Conservation (phyloP, 64 coral and sea anemone genomes). For the Astreopora myriophthalma region DNA sequence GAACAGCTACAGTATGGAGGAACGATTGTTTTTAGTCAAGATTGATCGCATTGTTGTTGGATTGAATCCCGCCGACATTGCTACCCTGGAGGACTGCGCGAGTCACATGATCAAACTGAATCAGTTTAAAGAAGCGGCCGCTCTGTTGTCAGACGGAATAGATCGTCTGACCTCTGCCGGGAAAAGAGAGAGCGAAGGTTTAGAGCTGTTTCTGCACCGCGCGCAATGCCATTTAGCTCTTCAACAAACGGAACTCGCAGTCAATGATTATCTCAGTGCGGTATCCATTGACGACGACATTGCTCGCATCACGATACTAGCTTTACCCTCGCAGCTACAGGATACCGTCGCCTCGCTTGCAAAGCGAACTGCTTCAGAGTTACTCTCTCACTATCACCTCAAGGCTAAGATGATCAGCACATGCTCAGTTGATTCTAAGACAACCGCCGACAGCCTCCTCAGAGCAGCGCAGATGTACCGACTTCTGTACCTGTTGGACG, state of each 20-base stretch:
- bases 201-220: constrained; percentile 70
- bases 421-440: constrained; percentile 77
- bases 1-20: constrained; percentile 2
- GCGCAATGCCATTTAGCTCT: constrained; percentile 69
- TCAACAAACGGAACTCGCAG: constrained; percentile 50
- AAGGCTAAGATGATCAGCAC: constrained; percentile 54
- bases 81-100: constrained; percentile 41
- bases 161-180: background rate
- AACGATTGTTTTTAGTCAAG: constrained; percentile 54
- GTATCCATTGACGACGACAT: constrained; percentile 65
- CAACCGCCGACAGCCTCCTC: constrained; percentile 50
- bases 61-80: constrained; percentile 46
- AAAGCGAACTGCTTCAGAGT: constrained; percentile 59
- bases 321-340: constrained; percentile 39
- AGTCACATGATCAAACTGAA: constrained; percentile 55
- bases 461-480: constrained; percentile 59
- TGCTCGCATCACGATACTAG: constrained; percentile 40
- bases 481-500: constrained; percentile 61
- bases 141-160: constrained; percentile 71
- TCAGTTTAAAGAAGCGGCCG: constrained; percentile 65
- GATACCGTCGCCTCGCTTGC: constrained; percentile 18
- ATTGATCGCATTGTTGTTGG: constrained; percentile 71
- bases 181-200: constrained; percentile 1
- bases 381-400: constrained; percentile 63
- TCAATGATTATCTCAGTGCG: constrained; percentile 73